Percentiles rank a stretch among this genome's conserved stretches.
Conservation (phyloP, 1,140 invertebrate species). For the Daktulosphaira vitifoliae region DNA sequence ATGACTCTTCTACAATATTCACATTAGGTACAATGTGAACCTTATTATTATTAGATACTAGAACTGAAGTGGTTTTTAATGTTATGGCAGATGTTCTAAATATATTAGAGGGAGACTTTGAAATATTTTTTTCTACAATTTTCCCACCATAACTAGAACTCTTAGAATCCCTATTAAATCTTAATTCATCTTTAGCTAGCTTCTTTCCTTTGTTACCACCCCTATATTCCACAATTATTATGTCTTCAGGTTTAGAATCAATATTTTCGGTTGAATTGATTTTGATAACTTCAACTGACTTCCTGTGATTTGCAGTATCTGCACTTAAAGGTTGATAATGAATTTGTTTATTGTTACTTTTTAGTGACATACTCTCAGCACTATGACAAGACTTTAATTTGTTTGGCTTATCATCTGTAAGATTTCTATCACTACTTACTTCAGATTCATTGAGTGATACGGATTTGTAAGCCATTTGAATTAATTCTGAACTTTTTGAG, state of each 20-base stretch:
- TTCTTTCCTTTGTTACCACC: slow-evolving; percentile 39
- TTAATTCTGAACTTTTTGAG: slow-evolving; percentile 31
- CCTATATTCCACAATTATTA: slow-evolving; percentile 41
- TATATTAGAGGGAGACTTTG: not conserved
- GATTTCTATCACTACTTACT: not conserved
- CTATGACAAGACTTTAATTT: slow-evolving; percentile 27
- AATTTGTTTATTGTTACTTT: slow-evolving; percentile 2
- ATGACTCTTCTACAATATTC: slow-evolving; percentile 35
- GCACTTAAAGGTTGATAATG: slow-evolving; percentile 16
- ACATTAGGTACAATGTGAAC: slow-evolving; percentile 35
- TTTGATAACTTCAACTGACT: slow-evolving; percentile 38
- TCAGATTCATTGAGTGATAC: slow-evolving; percentile 22
- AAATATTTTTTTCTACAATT: not conserved
- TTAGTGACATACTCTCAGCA: slow-evolving; percentile 17
- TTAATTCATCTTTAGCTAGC: slow-evolving; percentile 31
- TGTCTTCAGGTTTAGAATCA: slow-evolving; percentile 38
- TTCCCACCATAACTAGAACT: slow-evolving; percentile 6
- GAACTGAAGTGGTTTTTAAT: slow-evolving; percentile 10
- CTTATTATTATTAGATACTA: not conserved
- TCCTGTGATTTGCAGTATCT: not conserved
- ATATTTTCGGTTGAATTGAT: slow-evolving; percentile 37
- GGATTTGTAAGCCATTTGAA: slow-evolving; percentile 24
- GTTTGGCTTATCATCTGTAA: not conserved
- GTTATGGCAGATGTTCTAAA: slow-evolving; percentile 8
- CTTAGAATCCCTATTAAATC: slow-evolving; percentile 1